A percentile compares a stretch with the other conserved stretches of the same genome.
Conservation (phyloP, 2,888 invertebrate species). For the Stenodema calcarata region DNA sequence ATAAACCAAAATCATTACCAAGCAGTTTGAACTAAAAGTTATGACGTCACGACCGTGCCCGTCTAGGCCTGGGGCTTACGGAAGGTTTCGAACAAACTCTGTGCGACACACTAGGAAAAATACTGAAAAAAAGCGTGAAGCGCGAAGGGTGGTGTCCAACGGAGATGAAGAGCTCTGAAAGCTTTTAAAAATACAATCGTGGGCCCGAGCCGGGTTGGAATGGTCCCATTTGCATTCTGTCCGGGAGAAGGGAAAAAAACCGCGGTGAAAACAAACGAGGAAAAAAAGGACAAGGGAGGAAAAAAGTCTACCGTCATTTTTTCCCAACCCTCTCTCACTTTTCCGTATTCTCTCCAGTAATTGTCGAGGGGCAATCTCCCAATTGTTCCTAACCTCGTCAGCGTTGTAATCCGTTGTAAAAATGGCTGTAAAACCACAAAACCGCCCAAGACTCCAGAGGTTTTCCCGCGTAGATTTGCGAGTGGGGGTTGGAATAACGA, state of each 20-base stretch:
- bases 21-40: too few relatives aligned
- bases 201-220: slow-evolving; percentile 20
- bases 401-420: slow-evolving; percentile 33
- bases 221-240: slow-evolving; percentile 46
- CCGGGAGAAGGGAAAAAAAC: not conserved
- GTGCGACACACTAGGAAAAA: slow-evolving; percentile 19
- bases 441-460: not conserved
- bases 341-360: not conserved
- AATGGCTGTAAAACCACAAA: not conserved
- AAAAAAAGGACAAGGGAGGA: not conserved
- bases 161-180: slow-evolving; percentile 44
- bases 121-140: slow-evolving; percentile 19
- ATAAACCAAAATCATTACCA: too few relatives aligned
- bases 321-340: not conserved
- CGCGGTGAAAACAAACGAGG: not conserved
- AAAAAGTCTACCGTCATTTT: not conserved
- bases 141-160: slow-evolving; percentile 21
- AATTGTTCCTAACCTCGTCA: slow-evolving; percentile 34
- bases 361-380: slow-evolving; percentile 27
- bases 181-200: slow-evolving; percentile 49
- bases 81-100: not conserved
- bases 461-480: too few relatives aligned
- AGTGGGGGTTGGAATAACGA: too few relatives aligned
- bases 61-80: not conserved
- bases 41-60: not conserved